These are phyloP conservation scores for Asarcornis scutulata DNA, from an alignment of 2,113 vertebrate species.

Conservation along the genomic window DNA sequence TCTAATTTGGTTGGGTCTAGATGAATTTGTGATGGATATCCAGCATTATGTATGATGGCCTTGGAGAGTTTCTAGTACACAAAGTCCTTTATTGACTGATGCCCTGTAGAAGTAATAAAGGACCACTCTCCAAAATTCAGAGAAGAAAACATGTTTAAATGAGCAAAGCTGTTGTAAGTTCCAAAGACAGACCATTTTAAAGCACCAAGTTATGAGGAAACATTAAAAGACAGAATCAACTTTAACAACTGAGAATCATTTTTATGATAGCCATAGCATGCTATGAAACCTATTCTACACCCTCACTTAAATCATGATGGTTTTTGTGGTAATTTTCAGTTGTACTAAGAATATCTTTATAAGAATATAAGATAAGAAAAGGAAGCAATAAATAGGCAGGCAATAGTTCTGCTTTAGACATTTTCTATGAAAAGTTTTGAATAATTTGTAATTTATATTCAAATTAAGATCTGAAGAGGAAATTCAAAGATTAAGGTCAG, in stretches of 20 bases:
- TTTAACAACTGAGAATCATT: constrained; percentile 49
- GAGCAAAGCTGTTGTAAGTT: neutral
- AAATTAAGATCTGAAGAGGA: constrained; percentile 1
- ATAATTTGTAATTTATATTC: constrained; percentile 27
- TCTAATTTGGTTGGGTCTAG: neutral
- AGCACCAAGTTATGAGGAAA: constrained; percentile 24
- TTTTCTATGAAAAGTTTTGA: constrained; percentile 1
- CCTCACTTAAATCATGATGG: neutral
- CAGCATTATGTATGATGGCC: accelerated
- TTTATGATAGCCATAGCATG: constrained; percentile 6
- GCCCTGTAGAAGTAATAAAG: neutral
- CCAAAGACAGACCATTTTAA: constrained; percentile 14
- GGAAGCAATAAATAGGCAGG: neutral
- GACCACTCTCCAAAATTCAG: neutral
- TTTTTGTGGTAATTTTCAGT: constrained; percentile 20
- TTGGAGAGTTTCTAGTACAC: neutral
- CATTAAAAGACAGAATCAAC: constrained; percentile 34
- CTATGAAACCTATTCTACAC: neutral
- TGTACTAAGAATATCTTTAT: neutral
- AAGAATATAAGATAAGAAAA: neutral
- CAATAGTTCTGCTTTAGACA: neutral
- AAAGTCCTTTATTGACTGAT: neutral
- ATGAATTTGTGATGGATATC: neutral
- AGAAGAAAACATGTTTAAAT: neutral
- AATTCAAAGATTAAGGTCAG: constrained; percentile 1